Base-by-base conservation (phyloP, 2,113 vertebrate species). In the Theropithecus gelada region DNA sequence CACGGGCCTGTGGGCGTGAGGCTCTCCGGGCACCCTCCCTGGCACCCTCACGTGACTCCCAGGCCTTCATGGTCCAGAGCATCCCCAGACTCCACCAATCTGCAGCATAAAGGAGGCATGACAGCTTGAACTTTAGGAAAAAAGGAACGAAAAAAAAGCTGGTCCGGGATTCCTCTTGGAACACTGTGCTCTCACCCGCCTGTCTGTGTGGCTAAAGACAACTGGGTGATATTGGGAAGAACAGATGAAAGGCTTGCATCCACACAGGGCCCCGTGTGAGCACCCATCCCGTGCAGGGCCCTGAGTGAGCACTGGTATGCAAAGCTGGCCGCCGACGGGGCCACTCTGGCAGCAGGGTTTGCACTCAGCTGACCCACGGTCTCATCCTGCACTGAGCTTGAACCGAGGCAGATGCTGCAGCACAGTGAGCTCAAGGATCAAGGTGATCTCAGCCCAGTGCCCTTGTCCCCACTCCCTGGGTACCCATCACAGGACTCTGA, bases 21-120 rank as follows among this genome's bases (percentile, higher is more conserved):
- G 0, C 1, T 8, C 12, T 0, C 59, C 4, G 1, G 30, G 38
- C 22, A 2, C 10, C 0, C 0, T 8, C 59, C 6, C 70, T 1
- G 30, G 48, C 22, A 2, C 10, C 0, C 0, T 8, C 59, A 0
- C 3, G 35, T 20, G 5, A 7, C 83, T 66, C 70, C 8, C 27
- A 52, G 7, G 45, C 40, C 25, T 10, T 45, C 18, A 13, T 0
- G 3, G 43, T 30, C 45, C 6, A 10, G 35, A 5, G 32, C 8
- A 4, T 8, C 30, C 45, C 20, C n/a, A 27, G 38, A 12, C 14
- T 9, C 10, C 68, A 6, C 59, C 9, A 4, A 9, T 10, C 55
- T 13, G 50, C 17, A 8, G 57, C 7, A 3, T 0, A 4, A 40
- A 35, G 20, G 52, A 45, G 43, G 17, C 12, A 0, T 22, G n/a